Base-by-base conservation (phyloP, 2,113 vertebrate genomes). In the Herpailurus yagouaroundi region DNA sequence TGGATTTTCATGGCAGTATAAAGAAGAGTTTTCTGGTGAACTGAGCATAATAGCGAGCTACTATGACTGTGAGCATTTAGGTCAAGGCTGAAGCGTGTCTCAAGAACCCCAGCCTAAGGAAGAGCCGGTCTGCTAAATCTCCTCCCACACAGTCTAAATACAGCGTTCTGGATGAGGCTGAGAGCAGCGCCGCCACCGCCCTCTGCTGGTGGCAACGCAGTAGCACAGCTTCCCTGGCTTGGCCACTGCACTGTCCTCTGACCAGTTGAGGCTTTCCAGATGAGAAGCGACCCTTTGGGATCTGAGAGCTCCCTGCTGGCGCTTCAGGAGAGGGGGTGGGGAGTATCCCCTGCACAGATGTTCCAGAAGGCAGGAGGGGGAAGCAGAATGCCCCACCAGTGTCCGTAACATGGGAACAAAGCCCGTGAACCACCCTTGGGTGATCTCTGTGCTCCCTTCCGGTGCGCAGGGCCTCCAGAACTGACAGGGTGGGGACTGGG, bases 161-260 rank as follows among this genome's bases (percentile, higher is more conserved):
- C 23, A 0, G 33, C 25, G 1, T 9, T 21, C 81, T 3, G 55
- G 38, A 13, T 18, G 11, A 10, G 4, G 50, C 93, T 0, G 80
- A 90, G 74, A 71, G 77, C 89, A 93, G 89, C 0, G 89, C 66
- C 12, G 74, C 74, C 23, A 55, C 55, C 60, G 87, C 98, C 98
- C 98, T 98, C 98, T 98, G 94, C 98, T 97, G 98, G 96, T 48
- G 0, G 8, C 29, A 41, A 1, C 3, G 0, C 0, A 27, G 94
- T 50, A 96, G 27, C 33, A 41, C 97, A 38, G 79, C 66, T 8
- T 76, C 27, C 25, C 45, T 27, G 29, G 57, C 50, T 48, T 25
- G 79, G 55, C 31, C 87, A 0, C 71, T 1, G 0, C 5, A 38
- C 23, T 0, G 23, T 4, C 63, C 50, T 64, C 27, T 5, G 64